phyloP scores from a whole-genome alignment of 2,888 invertebrate species.

The Syritta pipiens region DNA sequence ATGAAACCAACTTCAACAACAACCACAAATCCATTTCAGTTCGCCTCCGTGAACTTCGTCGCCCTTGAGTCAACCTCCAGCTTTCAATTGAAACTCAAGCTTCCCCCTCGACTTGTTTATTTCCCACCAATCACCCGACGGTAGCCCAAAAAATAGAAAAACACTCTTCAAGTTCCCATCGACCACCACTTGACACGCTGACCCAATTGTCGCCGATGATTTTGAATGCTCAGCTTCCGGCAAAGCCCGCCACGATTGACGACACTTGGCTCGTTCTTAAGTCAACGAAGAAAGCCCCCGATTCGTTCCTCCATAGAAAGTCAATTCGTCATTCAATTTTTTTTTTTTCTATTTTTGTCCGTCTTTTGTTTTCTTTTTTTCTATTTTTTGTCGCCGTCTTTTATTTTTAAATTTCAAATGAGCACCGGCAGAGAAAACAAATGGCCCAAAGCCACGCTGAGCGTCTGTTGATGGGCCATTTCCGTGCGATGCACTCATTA shows the following conservation, averaged over 20 bases:
- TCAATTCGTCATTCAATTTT: conserved; percentile 9
- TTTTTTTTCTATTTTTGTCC: background rate
- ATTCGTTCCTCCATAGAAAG: conserved; percentile 30
- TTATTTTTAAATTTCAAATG: conserved; percentile 28
- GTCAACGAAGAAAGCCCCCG: conserved; percentile 8
- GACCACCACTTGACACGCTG: conserved; percentile 24
- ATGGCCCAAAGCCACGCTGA: background rate
- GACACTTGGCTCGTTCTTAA: too few relatives aligned
- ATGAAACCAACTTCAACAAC: too few relatives aligned
- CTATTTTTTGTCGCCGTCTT: too few relatives aligned
- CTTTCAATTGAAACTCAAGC: too few relatives aligned
- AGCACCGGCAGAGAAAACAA: conserved; percentile 11
- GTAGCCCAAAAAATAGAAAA: background rate
- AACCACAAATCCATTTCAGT: too few relatives aligned
- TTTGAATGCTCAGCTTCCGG: conserved; percentile 1
- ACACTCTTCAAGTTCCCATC: background rate
- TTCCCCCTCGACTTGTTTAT: too few relatives aligned
- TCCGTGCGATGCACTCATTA: conserved; percentile 1
- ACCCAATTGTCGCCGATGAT: background rate
- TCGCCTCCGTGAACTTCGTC: too few relatives aligned
- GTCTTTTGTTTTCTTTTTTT: background rate
- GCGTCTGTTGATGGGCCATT: background rate
- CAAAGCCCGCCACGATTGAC: background rate
- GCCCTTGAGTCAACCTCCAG: too few relatives aligned
- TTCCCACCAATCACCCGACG: too few relatives aligned